Percentiles rank a stretch among this genome's conserved stretches.
phyloP scores from a whole-genome alignment of 2,888 invertebrate species.

The Galeruca laticollis region DNA sequence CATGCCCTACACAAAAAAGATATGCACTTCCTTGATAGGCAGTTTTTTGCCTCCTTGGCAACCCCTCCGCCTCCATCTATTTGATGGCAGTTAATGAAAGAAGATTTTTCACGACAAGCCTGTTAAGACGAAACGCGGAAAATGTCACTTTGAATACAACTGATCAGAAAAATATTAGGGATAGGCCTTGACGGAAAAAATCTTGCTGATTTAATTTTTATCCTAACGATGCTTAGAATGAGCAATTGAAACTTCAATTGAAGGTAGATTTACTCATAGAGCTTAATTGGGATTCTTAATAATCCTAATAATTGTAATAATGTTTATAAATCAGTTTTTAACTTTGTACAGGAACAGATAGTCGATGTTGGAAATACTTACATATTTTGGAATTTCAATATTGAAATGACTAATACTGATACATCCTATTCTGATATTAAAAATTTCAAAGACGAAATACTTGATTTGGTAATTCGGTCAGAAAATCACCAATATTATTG shows the following conservation, averaged over 20 bases:
- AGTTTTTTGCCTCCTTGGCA: constrained; percentile 54
- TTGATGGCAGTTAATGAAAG: constrained; percentile 67
- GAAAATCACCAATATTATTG: too few relatives aligned
- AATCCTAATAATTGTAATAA: background rate
- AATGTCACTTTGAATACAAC: constrained; percentile 60
- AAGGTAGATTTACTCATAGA: background rate
- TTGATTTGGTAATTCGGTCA: too few relatives aligned
- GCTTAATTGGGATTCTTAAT: background rate
- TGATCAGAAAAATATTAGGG: constrained; percentile 42
- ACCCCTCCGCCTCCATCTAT: constrained; percentile 57
- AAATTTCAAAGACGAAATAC: too few relatives aligned
- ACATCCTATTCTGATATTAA: too few relatives aligned
- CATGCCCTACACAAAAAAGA: background rate
- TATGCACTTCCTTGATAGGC: constrained; percentile 22
- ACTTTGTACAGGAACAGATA: too few relatives aligned
- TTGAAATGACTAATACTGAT: too few relatives aligned
- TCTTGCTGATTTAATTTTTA: background rate
- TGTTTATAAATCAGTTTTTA: too few relatives aligned
- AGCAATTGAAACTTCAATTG: background rate
- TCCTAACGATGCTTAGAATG: background rate
- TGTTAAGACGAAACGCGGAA: constrained; percentile 62
- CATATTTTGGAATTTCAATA: too few relatives aligned
- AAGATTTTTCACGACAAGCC: constrained; percentile 66
- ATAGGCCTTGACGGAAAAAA: constrained; percentile 7
- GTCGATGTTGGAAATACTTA: too few relatives aligned